Conservation (phyloP, 2,888 invertebrate species). For the Stegana nigrithorax region DNA sequence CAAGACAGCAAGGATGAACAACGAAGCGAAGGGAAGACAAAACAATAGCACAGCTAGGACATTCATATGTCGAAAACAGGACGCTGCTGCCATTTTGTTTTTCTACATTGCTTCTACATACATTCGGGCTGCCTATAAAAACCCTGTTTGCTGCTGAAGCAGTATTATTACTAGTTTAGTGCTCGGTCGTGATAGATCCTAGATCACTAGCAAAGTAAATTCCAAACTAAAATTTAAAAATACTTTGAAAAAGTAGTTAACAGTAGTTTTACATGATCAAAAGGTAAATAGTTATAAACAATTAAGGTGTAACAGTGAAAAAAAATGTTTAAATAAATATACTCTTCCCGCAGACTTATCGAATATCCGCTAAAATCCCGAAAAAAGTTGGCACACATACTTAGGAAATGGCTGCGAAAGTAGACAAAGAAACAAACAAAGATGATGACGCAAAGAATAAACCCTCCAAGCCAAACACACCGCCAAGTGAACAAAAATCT, state of each 20-base stretch:
- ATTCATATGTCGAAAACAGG: not conserved
- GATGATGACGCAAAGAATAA: not conserved
- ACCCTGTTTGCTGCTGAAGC: conserved; percentile 1
- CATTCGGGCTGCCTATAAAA: conserved; percentile 37
- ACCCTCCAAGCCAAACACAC: not conserved
- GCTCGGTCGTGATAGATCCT: conserved; percentile 61
- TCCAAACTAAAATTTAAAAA: conserved; percentile 27
- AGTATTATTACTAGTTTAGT: conserved; percentile 52
- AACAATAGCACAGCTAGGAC: conserved; percentile 29
- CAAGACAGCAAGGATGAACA: not conserved
- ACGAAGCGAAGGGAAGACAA: conserved; percentile 21
- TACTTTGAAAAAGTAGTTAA: conserved; percentile 34
- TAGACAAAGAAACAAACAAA: not conserved
- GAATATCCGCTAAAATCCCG: conserved; percentile 14
- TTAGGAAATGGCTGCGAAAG: conserved; percentile 1
- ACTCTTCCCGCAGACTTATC: not conserved
- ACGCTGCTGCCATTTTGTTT: not conserved
- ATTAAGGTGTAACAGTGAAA: conserved; percentile 3
- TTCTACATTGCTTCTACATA: conserved; percentile 27
- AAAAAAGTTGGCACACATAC: not conserved
- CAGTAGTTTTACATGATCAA: too few species aligned
- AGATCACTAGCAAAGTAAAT: conserved; percentile 40
- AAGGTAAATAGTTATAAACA: not conserved
- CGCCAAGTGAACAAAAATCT: not conserved
- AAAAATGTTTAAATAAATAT: conserved; percentile 39